Evolutionary conservation across 2,113 vertebrate species (phyloP).

Genomic region (Callopanchax toddi): DNA sequence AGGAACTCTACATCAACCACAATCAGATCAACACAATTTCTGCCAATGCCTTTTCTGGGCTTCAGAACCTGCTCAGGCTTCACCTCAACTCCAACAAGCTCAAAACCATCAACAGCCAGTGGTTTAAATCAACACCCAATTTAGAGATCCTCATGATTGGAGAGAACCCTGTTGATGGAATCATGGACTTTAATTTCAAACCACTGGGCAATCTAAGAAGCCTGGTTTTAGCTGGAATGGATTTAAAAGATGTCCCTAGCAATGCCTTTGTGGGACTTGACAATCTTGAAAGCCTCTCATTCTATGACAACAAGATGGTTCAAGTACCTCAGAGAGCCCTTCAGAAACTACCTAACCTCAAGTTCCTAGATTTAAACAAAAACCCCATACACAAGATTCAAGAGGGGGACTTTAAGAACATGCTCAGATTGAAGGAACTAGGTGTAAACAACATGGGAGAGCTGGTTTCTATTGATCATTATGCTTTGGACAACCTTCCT

Average conservation of each 20-base stretch:
- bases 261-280: conserved; percentile 96
- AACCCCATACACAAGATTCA: conserved; percentile 95
- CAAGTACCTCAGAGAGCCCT: conserved; percentile 92
- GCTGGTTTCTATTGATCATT: conserved; percentile 91
- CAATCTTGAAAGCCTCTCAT: conserved; percentile 96
- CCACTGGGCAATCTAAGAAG: conserved; percentile 91
- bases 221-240: conserved; percentile 97
- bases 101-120: conserved; percentile 90
- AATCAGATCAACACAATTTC: conserved; percentile 96
- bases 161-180: conserved; percentile 95
- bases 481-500: conserved; percentile 93
- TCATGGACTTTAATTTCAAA: conserved; percentile 94
- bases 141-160: conserved; percentile 99
- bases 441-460: conserved; percentile 98
- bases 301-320: conserved; percentile 94
- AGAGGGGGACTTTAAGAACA: conserved; percentile 95
- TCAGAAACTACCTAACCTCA: conserved; percentile 94
- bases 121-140: conserved; percentile 96
- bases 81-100: conserved; percentile 97
- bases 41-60: conserved; percentile 90
- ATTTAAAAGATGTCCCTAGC: conserved; percentile 92
- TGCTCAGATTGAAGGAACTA: conserved; percentile 93
- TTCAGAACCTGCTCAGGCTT: conserved; percentile 90
- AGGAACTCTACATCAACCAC: conserved; percentile 98
- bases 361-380: conserved; percentile 98